Evolutionary conservation across 1,140 invertebrate species (phyloP).

Genomic region (Lasaia peninsularis): DNA sequence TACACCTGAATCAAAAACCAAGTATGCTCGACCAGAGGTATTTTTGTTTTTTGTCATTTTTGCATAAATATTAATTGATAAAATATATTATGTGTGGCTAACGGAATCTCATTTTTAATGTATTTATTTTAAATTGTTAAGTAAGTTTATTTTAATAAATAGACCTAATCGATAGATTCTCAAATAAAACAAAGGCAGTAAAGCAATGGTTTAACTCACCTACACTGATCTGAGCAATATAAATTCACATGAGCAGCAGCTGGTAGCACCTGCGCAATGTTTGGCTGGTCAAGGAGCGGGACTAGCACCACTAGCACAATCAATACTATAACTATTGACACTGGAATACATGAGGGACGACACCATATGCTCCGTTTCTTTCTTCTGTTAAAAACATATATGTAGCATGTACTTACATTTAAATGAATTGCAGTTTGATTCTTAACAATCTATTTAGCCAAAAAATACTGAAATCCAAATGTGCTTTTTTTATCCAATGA

Average conservation of each 20-base stretch:
- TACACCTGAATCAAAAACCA: too few species aligned
- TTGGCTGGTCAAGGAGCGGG: conserved; percentile 82
- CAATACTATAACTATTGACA: conserved; percentile 85
- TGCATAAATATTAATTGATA: too few species aligned
- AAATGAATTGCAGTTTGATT: not conserved
- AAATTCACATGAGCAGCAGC: conserved; percentile 39
- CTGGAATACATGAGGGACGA: conserved; percentile 87
- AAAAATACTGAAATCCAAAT: not conserved
- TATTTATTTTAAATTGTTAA: too few species aligned
- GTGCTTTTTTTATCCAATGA: not conserved
- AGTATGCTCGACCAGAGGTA: too few species aligned
- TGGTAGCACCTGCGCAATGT: conserved; percentile 39
- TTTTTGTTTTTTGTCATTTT: too few species aligned
- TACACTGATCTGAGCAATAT: conserved; percentile 78
- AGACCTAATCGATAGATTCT: too few species aligned
- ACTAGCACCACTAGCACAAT: conserved; percentile 87
- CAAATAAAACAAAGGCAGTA: too few species aligned
- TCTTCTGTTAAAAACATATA: conserved; percentile 42
- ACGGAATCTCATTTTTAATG: too few species aligned
- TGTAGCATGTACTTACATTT: conserved; percentile 6
- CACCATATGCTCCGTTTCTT: conserved; percentile 79
- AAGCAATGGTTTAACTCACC: conserved; percentile 45
- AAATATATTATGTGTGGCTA: too few species aligned
- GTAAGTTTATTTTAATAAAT: too few species aligned
- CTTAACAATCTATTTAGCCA: not conserved